phyloP scores from a whole-genome alignment of 2,888 invertebrate species.

The Ethmia dodecea region DNA sequence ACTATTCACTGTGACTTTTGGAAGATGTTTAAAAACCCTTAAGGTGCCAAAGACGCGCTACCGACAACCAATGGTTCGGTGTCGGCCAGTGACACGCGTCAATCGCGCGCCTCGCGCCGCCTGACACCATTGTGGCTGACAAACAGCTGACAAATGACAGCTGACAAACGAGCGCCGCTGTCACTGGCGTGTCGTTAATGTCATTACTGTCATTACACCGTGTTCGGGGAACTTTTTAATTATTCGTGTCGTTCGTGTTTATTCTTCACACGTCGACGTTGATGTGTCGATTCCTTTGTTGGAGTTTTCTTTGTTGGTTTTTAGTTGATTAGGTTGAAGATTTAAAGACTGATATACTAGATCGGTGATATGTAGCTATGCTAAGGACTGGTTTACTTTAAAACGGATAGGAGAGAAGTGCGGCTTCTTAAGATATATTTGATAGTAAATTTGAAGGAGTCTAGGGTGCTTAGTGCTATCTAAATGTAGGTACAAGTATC shows the following conservation, averaged over 20 bases:
- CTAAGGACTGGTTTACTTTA: no score
- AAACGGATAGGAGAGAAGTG: no score
- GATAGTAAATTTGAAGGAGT: no score
- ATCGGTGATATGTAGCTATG: no score
- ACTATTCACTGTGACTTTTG: no score
- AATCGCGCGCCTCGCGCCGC: slow-evolving; percentile 48
- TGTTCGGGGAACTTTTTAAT: slow-evolving; percentile 55
- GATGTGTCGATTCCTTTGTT: slow-evolving; percentile 23
- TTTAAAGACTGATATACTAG: no score
- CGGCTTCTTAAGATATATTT: no score
- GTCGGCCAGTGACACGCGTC: slow-evolving; percentile 49
- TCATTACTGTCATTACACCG: slow-evolving; percentile 51
- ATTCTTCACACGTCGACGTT: slow-evolving; percentile 16
- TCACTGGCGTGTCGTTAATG: slow-evolving; percentile 45
- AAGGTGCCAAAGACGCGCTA: no score
- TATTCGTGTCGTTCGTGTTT: slow-evolving; percentile 31
- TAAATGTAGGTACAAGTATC: no score
- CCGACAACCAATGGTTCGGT: slow-evolving; percentile 17
- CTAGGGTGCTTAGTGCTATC: no score
- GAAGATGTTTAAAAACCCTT: no score
- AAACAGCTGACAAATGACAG: slow-evolving; percentile 53
- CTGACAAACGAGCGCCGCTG: slow-evolving; percentile 51
- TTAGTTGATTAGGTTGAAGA: neutral
- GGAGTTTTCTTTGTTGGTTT: slow-evolving; percentile 1
- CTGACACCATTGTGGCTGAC: slow-evolving; percentile 64